These are phyloP conservation scores for Piaya cayana DNA, from an alignment of 2,113 vertebrate species.

Conservation along the genomic window DNA sequence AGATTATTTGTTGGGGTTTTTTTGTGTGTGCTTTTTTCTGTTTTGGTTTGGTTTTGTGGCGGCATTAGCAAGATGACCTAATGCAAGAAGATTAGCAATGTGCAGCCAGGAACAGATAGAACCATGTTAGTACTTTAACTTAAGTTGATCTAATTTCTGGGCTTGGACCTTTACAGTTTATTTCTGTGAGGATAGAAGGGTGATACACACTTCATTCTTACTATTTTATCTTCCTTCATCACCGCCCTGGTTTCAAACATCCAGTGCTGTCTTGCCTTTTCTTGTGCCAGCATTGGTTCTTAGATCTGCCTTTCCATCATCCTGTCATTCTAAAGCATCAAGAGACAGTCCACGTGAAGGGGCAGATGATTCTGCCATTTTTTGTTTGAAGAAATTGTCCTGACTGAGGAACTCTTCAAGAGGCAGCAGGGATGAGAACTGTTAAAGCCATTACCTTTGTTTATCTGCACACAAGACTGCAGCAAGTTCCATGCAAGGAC, in stretches of 20 bases:
- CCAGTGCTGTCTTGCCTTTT: neutral
- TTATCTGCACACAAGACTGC: neutral
- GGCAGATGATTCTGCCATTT: neutral
- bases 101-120: neutral
- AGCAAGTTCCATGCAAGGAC: neutral
- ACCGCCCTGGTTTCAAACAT: neutral
- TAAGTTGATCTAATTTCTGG: neutral
- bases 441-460: neutral
- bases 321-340: neutral
- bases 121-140: neutral
- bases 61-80: neutral
- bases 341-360: neutral
- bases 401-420: neutral
- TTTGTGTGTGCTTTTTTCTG: neutral
- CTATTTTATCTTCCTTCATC: fast-evolving
- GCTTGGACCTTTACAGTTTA: neutral
- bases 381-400: neutral
- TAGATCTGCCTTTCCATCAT: neutral
- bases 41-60: neutral
- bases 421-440: neutral
- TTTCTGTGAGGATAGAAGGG: neutral
- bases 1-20: neutral
- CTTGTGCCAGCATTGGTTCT: neutral
- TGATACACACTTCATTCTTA: neutral
- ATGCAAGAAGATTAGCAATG: neutral